Evolutionary conservation across 2,888 invertebrate species (phyloP).

Genomic region (Microplitis deprimator): DNA sequence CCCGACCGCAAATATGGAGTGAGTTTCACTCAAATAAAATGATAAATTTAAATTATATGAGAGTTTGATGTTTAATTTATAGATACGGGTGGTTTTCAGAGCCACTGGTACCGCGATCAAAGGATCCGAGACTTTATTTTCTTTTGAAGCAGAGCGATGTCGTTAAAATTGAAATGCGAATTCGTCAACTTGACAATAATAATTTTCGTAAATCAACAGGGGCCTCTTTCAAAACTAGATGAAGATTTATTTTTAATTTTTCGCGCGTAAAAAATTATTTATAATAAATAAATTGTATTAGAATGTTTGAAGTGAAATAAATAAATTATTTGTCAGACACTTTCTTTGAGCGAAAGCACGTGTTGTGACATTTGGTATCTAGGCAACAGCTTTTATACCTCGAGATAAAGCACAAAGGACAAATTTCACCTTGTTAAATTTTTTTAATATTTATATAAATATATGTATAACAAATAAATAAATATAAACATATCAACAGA

Average conservation of each 20-base stretch:
- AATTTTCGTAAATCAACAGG: slow-evolving; percentile 56
- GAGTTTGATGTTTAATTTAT: background rate
- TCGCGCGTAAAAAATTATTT: background rate
- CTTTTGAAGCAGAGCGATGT: slow-evolving; percentile 56
- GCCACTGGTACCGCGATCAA: slow-evolving; percentile 54
- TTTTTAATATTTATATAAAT: background rate
- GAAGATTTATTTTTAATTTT: slow-evolving; percentile 1
- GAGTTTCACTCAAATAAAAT: slow-evolving; percentile 36
- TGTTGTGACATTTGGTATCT: slow-evolving; percentile 49
- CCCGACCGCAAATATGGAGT: slow-evolving; percentile 64
- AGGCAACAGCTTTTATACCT: slow-evolving; percentile 44
- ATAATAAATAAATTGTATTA: background rate
- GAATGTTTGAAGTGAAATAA: slow-evolving; percentile 13
- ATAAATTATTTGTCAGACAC: slow-evolving; percentile 15
- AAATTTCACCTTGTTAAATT: background rate
- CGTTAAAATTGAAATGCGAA: slow-evolving; percentile 57
- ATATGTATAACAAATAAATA: background rate
- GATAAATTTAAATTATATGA: slow-evolving; percentile 35
- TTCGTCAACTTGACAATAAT: slow-evolving; percentile 51
- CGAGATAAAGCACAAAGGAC: slow-evolving; percentile 14
- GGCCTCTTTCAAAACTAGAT: slow-evolving; percentile 54
- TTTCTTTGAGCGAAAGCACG: slow-evolving; percentile 28
- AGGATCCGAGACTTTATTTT: slow-evolving; percentile 60
- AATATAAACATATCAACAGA: too few species aligned
- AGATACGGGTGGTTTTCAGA: slow-evolving; percentile 66